Base-by-base conservation (phyloP, 2,888 invertebrate genomes). In the Leptopterna dolabrata region DNA sequence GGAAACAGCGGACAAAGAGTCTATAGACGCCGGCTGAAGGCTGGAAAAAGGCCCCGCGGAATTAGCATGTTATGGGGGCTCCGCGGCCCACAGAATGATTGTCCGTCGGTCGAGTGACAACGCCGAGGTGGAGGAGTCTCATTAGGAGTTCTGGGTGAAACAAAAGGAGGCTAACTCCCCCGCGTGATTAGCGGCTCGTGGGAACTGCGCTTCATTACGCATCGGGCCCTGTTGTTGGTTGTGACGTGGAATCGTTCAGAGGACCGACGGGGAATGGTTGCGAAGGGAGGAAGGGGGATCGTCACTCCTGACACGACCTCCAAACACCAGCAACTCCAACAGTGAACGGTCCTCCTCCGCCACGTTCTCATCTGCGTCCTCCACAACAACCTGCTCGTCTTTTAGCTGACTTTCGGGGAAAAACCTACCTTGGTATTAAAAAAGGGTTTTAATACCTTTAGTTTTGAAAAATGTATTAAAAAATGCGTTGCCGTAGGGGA, bases 131-230 rank as follows among this genome's bases (percentile, higher is more conserved):
- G 63, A 24, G 63, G 24, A 7, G 73, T 36, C 73, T 73, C 73
- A 73, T 73, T 73, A 73, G 73, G 55, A 63, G 63, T 63, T 73
- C 73, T 73, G 73, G 73, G 30, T 16, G 73, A 73, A 36, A 73
- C 73, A 73, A 73, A 73, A 73, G 73, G 73, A 73, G 73, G 36
- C 73, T 36, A 73, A 73, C 73, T 27, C 30, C 73, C 13, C 73
- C 36, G 73, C 55, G 81, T 81, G 81, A 81, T 81, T 81, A 81
- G 81, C 81, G 81, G 81, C 81, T 81, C 81, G 81, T 81, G 81
- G 81, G 81, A 81, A 81, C 81, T 81, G 81, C 81, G 81, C 51
- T 81, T 81, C 81, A 81, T 81, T 81, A 81, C 81, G 81, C 81
- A 81, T 81, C 81, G 55, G 4, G 11, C 36, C 71, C 27, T 27